Evolutionary conservation across 2,888 invertebrate genomes (phyloP), one percentile per base, ranked within the genome.

Genomic region (Polyploca ridens): DNA sequence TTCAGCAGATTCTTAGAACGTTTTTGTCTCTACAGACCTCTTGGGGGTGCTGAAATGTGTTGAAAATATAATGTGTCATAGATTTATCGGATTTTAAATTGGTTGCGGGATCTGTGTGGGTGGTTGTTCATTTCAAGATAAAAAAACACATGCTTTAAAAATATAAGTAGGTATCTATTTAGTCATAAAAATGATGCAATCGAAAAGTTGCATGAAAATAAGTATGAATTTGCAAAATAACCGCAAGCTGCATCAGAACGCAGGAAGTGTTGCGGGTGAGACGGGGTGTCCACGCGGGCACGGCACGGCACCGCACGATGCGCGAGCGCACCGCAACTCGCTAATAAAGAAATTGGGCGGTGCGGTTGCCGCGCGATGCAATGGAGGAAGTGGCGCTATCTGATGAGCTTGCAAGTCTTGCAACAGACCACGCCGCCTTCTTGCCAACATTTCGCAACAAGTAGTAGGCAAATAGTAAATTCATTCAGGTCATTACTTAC

Each of bases 381-480:
- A 90, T 90, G 83, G 77, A 90, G 91, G 90, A 91, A 91, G 89
- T 83, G 78, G 72, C 76, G 81, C 73, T 81, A 84, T 85, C 83
- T 86, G 86, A 85, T 83, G 86, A 82, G 86, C 77, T 87, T 89
- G 84, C 89, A 83, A 85, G 81, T 86, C 77, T 87, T 89, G 84
- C 89, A 83, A 85, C 84, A 88, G 78, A 72, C 66, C 65, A 64
- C 68, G 70, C 63, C 61, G 65, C 62, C 66, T 68, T 65, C 69
- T 75, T 74, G 68, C 66, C 68, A 74, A 74, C 74, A 63, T 46
- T 66, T 66, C 58, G 64, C 63, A 62, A 61, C 16, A 33, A 62
- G 3, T 27, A 54, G 19, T 10, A 10, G 19, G 49, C 16, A 16
- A 16, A 49, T n/a, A 1, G 54, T 19, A 19, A 54, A 10, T 16